Evolutionary conservation across 1,140 invertebrate species (phyloP), one percentile per base, ranked within the genome.

Genomic region (Drosophila pallidifrons): DNA sequence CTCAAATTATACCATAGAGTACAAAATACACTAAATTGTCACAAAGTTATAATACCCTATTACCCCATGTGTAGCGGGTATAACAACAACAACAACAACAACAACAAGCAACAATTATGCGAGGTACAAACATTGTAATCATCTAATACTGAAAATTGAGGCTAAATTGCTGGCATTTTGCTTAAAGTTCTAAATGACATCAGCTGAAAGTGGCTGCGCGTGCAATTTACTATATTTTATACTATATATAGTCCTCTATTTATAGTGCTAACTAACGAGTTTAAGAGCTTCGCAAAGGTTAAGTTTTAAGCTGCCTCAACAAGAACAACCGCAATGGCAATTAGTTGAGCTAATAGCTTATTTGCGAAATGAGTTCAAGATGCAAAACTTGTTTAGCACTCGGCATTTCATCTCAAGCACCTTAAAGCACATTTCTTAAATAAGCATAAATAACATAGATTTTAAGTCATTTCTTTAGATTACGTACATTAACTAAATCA

Each of bases 81-180:
- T 25, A 61, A 41, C 28, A 75, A 75, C 54, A 65, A 43, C 68
- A 28, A 45, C 30, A 57, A 49, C 51, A 71, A 71, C n/a, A n/a
- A n/a, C 54, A 65, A 43, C 68, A 28, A 45, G 32, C 30, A 57
- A 49, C 51, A 71, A 71, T 71, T 65, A 71, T 71, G 59, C 25
- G 28, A 45, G 38, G 15, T 38, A 52, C 25, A 16, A 43, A 65
- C 68, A 71, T 57, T 71, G 68, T 64, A 55, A 57, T 45, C 41
- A 32, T 8, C 68, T 28, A 28, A 55, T 38, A 20, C 35, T 20
- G 38, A 58, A 25, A 58, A 58, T 32, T 58, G 55, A 35, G 28
- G 16, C 20, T 28, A 25, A 58, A 58, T 20, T 30, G 35, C 35
- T 13, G 16, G 6, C 49, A 20, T 51, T n/a, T 38, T 6, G 51